These are phyloP conservation scores for Drosophila santomea DNA, from an alignment of 1,140 invertebrate species.

Conservation along the genomic window DNA sequence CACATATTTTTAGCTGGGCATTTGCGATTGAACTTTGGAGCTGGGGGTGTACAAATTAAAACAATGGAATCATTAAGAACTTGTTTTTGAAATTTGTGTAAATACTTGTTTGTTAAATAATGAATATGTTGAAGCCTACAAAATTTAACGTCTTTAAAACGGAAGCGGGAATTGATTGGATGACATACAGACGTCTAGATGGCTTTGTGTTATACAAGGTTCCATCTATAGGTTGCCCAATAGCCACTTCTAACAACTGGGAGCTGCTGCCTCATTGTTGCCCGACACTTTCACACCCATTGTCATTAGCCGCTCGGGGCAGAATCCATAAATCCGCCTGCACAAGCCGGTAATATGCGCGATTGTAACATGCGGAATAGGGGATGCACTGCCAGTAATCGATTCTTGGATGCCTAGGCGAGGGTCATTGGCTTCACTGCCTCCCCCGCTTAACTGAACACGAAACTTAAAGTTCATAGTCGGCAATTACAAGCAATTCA, in stretches of 20 bases:
- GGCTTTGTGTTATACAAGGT: constrained; percentile 27
- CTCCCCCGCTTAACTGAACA: background rate
- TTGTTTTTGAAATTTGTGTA: constrained; percentile 41
- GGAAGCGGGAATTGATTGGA: constrained; percentile 12
- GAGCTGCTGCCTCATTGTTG: constrained; percentile 43
- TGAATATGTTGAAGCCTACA: constrained; percentile 16
- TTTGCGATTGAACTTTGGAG: constrained; percentile 26
- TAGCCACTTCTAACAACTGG: constrained; percentile 22
- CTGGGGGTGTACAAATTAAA: constrained; percentile 22
- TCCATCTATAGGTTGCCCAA: background rate
- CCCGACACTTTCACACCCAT: constrained; percentile 35
- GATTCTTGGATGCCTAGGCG: constrained; percentile 20
- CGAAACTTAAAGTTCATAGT: constrained; percentile 21
- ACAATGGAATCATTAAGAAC: constrained; percentile 24
- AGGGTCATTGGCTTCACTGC: constrained; percentile 33
- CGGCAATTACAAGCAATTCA: constrained; percentile 38
- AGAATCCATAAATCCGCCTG: constrained; percentile 49
- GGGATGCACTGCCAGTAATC: constrained; percentile 26
- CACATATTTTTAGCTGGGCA: constrained; percentile 65
- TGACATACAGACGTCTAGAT: constrained; percentile 3
- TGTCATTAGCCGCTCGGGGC: constrained; percentile 24
- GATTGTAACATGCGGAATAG: background rate
- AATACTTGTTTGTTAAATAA: constrained; percentile 28
- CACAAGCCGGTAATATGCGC: constrained; percentile 42
- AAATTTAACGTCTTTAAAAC: background rate